Base-by-base conservation (phyloP, 2,113 vertebrate genomes). In the Glaucomys volans region DNA sequence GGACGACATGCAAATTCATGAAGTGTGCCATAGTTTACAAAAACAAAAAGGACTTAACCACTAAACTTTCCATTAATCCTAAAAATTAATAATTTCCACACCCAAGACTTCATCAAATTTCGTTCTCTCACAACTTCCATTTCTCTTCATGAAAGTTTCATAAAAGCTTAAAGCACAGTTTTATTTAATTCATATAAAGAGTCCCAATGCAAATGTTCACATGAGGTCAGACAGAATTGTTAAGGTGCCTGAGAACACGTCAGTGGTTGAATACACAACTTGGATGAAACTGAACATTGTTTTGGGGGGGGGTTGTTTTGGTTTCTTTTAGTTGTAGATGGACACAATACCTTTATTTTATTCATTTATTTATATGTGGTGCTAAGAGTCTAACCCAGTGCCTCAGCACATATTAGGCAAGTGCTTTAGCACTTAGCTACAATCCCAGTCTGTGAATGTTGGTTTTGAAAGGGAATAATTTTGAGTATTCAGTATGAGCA, bases 61-160 rank as follows among this genome's bases (percentile, higher is more conserved):
- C 64, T 67, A 89, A 90, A 10, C 12, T 83, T 96, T 93, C 32
- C 7, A 91, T 32, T 86, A 66, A 28, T 67, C 93, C 28, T 69
- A 90, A 91, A 90, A 84, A 52, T 64, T 95, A 95, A 79, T 82
- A 80, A 95, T 82, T 90, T 74, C 66, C 16, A 97, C 17, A 40
- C 8, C 66, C 10, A 88, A 76, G 26, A 62, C 16, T 72, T 84
- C n/a, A 75, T 74, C 14, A n/a, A 30, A 74, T 69, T 16, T 74
- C 76, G 69, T 89, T 59, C 59, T 89, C 37, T 95, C 37, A 64
- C 75, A 86, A 62, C 40, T 64, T 88, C 64, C 4, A 79, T 54
- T 5, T 87, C 37, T 72, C 40, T 28, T 87, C 74, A 69, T 40
- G 50, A 92, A 90, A 44, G 18, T 4, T n/a, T 40, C 42, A 20